These are phyloP conservation scores for Orthosia incerta DNA, from an alignment of 2,888 invertebrate genomes.

Conservation along the genomic window DNA sequence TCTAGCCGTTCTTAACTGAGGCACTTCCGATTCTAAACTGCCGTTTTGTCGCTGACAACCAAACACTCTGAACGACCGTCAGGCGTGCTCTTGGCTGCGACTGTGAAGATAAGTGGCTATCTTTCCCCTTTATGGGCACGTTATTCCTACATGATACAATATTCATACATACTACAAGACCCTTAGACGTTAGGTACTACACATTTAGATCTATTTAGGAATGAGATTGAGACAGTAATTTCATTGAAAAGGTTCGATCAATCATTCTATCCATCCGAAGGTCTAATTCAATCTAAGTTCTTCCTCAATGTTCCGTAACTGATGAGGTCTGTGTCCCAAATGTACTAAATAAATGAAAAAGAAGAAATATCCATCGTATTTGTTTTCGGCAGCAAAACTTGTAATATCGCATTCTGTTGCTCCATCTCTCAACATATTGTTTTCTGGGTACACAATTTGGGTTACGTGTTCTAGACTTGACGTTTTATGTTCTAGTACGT, in stretches of 20 bases:
- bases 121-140: slow-evolving; percentile 31
- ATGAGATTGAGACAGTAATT: slow-evolving; percentile 22
- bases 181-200: not conserved
- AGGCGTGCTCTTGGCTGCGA: slow-evolving; percentile 39
- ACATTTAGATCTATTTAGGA: not conserved
- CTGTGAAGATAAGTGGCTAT: slow-evolving; percentile 55
- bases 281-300: slow-evolving; percentile 35
- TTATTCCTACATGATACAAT: slow-evolving; percentile 19
- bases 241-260: slow-evolving; percentile 20
- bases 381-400: slow-evolving; percentile 49
- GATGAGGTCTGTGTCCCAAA: slow-evolving; percentile 21
- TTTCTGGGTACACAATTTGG: slow-evolving; percentile 51
- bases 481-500: slow-evolving; percentile 55
- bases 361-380: slow-evolving; percentile 38
- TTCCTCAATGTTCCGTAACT: slow-evolving; percentile 27
- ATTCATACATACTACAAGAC: slow-evolving; percentile 7
- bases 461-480: slow-evolving; percentile 51
- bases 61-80: slow-evolving; percentile 49
- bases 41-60: slow-evolving; percentile 43
- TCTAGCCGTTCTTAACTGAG: slow-evolving; percentile 21
- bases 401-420: slow-evolving; percentile 56
- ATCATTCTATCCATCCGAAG: slow-evolving; percentile 5
- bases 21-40: slow-evolving; percentile 33
- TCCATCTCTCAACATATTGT: slow-evolving; percentile 58
- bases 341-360: slow-evolving; percentile 36